Base-by-base conservation (phyloP, 2,888 invertebrate genomes). In the Elmis aenea region DNA sequence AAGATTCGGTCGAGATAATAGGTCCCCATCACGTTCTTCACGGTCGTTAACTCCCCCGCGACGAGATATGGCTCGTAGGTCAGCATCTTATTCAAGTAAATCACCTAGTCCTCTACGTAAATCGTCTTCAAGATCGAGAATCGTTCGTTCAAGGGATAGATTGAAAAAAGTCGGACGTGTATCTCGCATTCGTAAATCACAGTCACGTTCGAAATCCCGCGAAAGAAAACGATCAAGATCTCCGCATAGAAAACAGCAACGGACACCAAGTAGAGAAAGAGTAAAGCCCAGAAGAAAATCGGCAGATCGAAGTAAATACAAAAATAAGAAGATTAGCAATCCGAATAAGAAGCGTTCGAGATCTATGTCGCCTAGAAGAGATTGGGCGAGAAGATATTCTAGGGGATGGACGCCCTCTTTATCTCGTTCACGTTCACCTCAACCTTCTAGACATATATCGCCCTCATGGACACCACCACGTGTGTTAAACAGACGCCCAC, bases 381-480 rank as follows among this genome's bases (percentile, higher is more conserved):
- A 49, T 15, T 49, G 46, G 42, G 34, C 38, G 13, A 35, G 46
- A 10, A 33, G 48, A 3, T 46, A 42, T 13, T 46, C 52, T 22
- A 43, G 61, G 46, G 51, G 67, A 9, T 70, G 70, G 70, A 67
- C 73, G 2, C 75, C 75, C 4, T 73, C 77, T 16, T 73, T 77
- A 63, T 76, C 77, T 2, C 69, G 75, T 33, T 81, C 83, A 16
- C 72, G 76, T 27, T 72, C 75, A 20, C 72, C 71, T 2, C 55
- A 57, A 2, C 62, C 57, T 12, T 40, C 48, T 2, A 48, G 54
- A 16, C 46, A 53, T 24, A 42, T 57, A 20, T 65, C 69, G 2
- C 62, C 71, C 0, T 75, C 75, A 0, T 81, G 79, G 79, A 81
- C 83, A 10, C 81, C 83, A 9, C 80, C 80, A 0, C 52, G 73